Base-by-base conservation (phyloP, 2,797 vertebrate genomes). In the Geotrypetes seraphini region DNA sequence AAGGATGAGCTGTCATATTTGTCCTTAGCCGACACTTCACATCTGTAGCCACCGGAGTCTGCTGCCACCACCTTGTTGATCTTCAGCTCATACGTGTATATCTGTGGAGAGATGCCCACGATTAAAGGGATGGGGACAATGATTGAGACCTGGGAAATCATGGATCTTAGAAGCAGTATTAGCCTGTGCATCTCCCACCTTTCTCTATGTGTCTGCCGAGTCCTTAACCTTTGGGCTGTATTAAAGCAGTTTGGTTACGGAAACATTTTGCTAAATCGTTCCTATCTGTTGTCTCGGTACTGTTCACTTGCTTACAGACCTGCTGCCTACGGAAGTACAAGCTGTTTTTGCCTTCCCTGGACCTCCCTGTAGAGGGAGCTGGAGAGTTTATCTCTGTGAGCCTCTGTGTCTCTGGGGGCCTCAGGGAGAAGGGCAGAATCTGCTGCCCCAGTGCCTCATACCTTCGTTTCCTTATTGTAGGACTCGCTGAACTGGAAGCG, bases 1-100 rank as follows among this genome's bases (percentile, higher is more conserved):
- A 96, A 94, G 9, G 73, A 26, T 59, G 83, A 88, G 77, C 78
- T 88, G 71, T 96, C 88, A 13, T 79, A 83, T 66, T 80, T 67
- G 53, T 96, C 89, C 69, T 96, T 92, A 63, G 83, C 58, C 43
- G 81, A 75, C 69, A 92, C 82, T 76, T 94, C 90, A 31, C 89
- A 89, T 38, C 91, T 85, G 61, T 93, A 94, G 36, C 76, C 83
- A 12, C 92, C 92, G 2, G 85, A 74, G 51, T 90, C 86, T 22
- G 57, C 86, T 5, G 84, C 65, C 7, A 83, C 79, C 24, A 83
- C 75, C 52, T 92, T 93, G 29, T 65, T 50, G 19, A 94, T 85
- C 53, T 40, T 85, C 77, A 96, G 83, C 62, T 92, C 86, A 26
- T 82, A 77, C 5, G 78, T 78, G 75, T 91, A 93, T 26, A 91